A percentile compares a stretch with the other conserved stretches of the same genome.
Evolutionary conservation across 1,140 invertebrate genomes (phyloP).

Genomic region (Periplaneta americana): DNA sequence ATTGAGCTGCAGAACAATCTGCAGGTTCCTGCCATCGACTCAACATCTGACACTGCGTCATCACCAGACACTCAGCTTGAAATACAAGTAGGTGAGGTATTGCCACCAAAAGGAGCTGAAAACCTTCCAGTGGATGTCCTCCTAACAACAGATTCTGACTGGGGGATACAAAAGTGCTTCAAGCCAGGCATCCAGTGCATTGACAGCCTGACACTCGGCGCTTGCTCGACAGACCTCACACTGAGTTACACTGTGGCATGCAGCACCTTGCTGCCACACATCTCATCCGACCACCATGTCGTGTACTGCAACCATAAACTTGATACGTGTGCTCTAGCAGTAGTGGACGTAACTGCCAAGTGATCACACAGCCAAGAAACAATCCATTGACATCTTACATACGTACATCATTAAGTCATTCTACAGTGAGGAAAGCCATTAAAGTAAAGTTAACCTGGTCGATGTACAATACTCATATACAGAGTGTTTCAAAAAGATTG

Average conservation of each 20-base stretch:
- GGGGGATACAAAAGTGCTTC: neutral
- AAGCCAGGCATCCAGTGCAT: neutral
- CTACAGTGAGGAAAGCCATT: no score
- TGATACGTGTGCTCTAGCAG: neutral
- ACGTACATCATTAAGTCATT: no score
- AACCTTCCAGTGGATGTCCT: neutral
- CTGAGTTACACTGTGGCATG: neutral
- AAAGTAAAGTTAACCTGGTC: no score
- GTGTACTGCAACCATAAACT: neutral
- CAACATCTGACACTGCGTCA: neutral
- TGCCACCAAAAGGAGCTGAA: neutral
- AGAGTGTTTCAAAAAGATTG: no score
- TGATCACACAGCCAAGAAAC: no score
- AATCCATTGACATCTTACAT: no score
- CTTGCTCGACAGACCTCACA: neutral
- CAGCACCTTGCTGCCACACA: neutral
- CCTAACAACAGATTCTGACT: neutral
- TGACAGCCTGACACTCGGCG: neutral
- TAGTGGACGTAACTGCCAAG: no score
- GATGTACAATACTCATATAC: no score
- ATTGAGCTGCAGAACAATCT: neutral
- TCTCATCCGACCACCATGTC: neutral
- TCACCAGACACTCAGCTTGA: neutral
- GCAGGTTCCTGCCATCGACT: neutral
- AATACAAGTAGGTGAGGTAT: neutral